These are phyloP conservation scores for Rhagologus leucostigma DNA, from an alignment of 2,113 vertebrate genomes.

Conservation along the genomic window DNA sequence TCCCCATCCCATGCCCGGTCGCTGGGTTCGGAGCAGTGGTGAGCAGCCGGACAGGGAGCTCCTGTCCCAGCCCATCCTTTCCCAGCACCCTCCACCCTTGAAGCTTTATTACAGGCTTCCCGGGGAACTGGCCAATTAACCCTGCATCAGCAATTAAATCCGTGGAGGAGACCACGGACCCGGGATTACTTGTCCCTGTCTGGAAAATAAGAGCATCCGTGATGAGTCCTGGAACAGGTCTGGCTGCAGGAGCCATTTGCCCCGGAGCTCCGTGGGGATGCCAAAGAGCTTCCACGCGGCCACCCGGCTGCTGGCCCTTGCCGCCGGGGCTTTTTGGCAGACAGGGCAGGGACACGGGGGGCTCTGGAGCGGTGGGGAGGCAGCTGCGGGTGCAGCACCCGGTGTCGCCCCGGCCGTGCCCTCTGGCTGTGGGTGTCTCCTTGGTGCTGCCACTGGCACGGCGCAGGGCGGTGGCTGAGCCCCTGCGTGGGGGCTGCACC, in stretches of 20 bases:
- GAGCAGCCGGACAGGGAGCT: background rate
- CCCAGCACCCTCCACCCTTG: background rate
- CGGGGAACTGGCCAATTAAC: background rate
- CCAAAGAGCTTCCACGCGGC: background rate
- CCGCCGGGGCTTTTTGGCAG: fast-evolving
- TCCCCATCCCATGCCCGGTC: background rate
- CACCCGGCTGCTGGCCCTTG: background rate
- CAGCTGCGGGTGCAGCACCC: background rate
- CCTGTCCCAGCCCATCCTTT: background rate
- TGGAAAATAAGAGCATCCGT: constrained; percentile 34
- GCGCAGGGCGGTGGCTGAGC: fast-evolving
- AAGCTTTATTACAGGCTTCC: constrained; percentile 38
- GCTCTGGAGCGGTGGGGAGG: fast-evolving
- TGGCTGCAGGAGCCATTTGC: constrained; percentile 41
- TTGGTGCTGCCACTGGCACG: background rate
- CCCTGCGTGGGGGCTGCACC: background rate
- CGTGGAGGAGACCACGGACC: background rate
- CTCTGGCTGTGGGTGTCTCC: background rate
- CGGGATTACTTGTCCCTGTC: background rate
- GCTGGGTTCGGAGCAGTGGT: fast-evolving
- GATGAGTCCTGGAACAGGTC: constrained; percentile 33
- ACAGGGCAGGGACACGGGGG: fast-evolving
- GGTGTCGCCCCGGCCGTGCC: background rate
- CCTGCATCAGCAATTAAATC: constrained; percentile 46
- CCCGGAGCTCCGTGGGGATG: background rate